Base-by-base conservation (phyloP, 2,888 invertebrate species). In the Phragmatobia fuliginosa region DNA sequence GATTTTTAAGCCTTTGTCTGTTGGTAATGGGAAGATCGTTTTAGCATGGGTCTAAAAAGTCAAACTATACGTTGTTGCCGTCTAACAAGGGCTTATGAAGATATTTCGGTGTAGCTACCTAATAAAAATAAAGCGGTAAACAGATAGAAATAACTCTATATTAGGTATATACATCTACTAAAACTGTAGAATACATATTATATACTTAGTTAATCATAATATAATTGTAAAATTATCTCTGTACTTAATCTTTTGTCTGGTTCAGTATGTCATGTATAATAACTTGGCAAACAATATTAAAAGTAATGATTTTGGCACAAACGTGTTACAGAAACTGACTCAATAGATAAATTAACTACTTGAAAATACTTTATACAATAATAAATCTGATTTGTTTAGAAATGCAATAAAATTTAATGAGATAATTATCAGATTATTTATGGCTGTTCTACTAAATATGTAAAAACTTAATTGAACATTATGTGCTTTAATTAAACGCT, bases 351-450 rank as follows among this genome's bases (percentile, higher is more conserved):
- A 0, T n/a, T n/a, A n/a, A n/a, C n/a, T 49, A 52, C 49, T 10
- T 49, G 8, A n/a, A 49, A 49, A 49, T 21, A 10, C 1, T 49
- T 0, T 10, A 25, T 10, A 2, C 10, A 52, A n/a, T 11, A 52
- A 52, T 52, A 3, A 52, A 52, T 52, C 25, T 52, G 4, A 11
- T 14, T 28, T 2, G 28, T 28, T 52, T 56, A 28, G 28, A 56
- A 56, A 28, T 56, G 16, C 16, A 56, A 56, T 56, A 16, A 56
- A 56, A 56, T 28, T 14, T 14, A 18, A 3, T 41, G 16, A 56
- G 52, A 52, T 56, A 7, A 25, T 56, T 56, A 56, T 56, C 52
- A 28, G 25, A 28, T 56, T 56, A 56, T 56, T 56, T 56, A 56
- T 56, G 28, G 14, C 25, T 25, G 52, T 52, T 8, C 25, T 56